Base-by-base conservation (phyloP, 1,140 invertebrate genomes). In the Eufriesea mexicana region DNA sequence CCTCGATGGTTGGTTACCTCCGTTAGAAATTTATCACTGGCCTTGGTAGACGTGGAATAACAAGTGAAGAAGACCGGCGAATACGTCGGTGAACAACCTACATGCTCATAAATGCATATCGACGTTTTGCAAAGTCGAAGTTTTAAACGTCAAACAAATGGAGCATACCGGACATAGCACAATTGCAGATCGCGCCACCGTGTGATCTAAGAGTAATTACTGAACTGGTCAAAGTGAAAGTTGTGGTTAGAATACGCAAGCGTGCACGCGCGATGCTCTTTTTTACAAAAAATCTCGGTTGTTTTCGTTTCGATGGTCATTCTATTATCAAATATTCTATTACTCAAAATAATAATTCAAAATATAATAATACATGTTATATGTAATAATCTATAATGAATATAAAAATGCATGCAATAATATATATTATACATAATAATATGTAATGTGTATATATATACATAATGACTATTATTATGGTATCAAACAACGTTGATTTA, bases 101-200 rank as follows among this genome's bases (percentile, higher is more conserved):
- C 68, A 88, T 84, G 84, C 42, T 74, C 77, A 66, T 5, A 79
- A 77, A 80, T 66, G 77, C 83, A 67, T 82, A 71, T 84, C 86
- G 57, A 77, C 54, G 49, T 35, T 72, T 55, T 18, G 49, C 12
- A 64, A 82, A 79, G 25, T 4, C 16, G 5, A 49, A 23, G 25
- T 35, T 51, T 47, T 2, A 28, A 2, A 62, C 59, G 51, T 61
- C 51, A 62, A 73, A 10, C 57, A 88, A 85, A 79, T 84, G 42
- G 74, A 88, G 74, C 74, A 82, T 55, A 45, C 49, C 23, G 42
- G n/a, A 14, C n/a, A 72, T 6, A 73, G 6, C 9, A 18, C 16
- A 35, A 76, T 67, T 55, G 25, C 16, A 25, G 14, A 49, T 10
- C 61, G 9, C 23, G 10, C 23, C 23, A 55, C 28, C n/a, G 45